phyloP scores from a whole-genome alignment of 2,888 invertebrate species.

The Danaus chrysippus region DNA sequence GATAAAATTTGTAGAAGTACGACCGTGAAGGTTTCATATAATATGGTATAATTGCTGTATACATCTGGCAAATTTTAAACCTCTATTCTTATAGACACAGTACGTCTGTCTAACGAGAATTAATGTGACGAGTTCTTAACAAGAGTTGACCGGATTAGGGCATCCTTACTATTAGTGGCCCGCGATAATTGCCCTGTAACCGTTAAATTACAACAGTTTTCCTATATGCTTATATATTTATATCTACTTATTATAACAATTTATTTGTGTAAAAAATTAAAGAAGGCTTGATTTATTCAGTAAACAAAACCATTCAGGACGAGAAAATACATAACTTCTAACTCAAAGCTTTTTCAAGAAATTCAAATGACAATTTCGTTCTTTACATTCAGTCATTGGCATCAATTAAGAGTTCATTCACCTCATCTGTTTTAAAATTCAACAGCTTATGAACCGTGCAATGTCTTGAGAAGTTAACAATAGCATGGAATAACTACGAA shows the following conservation, averaged over 20 bases:
- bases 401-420: too few species aligned
- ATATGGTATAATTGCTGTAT: neutral
- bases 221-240: neutral
- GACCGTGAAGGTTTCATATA: neutral
- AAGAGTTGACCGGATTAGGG: conserved; percentile 50
- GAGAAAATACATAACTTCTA: too few species aligned
- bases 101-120: conserved; percentile 52
- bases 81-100: conserved; percentile 36
- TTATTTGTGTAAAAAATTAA: neutral
- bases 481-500: too few species aligned
- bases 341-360: too few species aligned
- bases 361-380: too few species aligned
- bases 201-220: neutral
- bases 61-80: neutral
- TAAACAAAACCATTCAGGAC: too few species aligned
- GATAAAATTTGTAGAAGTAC: too few species aligned
- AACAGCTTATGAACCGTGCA: neutral
- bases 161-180: conserved; percentile 42
- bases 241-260: neutral
- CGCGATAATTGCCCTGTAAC: conserved; percentile 30
- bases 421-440: too few species aligned
- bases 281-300: too few species aligned
- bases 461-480: neutral
- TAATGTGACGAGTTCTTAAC: conserved; percentile 52
- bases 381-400: too few species aligned